A percentile compares a stretch with the other conserved stretches of the same genome.
These are phyloP conservation scores for Exephanes ischioxanthus DNA, from an alignment of 2,888 invertebrate genomes.

Conservation along the genomic window DNA sequence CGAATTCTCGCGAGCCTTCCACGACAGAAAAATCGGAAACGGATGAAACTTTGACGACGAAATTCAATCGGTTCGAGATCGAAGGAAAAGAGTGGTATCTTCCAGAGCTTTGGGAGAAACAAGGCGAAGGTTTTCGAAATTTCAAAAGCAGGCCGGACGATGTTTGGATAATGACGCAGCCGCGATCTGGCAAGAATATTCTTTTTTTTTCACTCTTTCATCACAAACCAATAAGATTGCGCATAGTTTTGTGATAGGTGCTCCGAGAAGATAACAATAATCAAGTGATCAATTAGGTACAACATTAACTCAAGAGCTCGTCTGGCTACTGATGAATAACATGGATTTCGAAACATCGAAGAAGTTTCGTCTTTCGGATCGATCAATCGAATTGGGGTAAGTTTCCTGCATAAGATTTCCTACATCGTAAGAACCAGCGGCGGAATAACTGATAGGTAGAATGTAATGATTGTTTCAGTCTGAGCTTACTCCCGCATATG, in stretches of 20 bases:
- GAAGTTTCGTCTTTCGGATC: constrained; percentile 70
- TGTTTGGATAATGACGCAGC: constrained; percentile 90
- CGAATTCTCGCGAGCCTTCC: not conserved
- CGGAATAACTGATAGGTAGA: not conserved
- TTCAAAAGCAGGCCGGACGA: constrained; percentile 89
- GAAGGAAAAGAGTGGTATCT: constrained; percentile 90
- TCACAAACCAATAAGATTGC: constrained; percentile 2
- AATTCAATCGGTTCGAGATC: constrained; percentile 82
- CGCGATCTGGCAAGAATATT: constrained; percentile 86
- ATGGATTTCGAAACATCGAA: constrained; percentile 89
- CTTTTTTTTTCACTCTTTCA: not conserved
- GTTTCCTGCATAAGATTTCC: not conserved
- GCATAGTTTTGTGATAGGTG: not conserved
- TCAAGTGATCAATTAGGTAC: constrained; percentile 85
- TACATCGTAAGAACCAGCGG: not conserved
- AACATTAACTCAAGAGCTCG: constrained; percentile 90
- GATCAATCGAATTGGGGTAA: constrained; percentile 43
- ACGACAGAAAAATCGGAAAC: not conserved
- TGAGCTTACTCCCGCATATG: constrained; percentile 34
- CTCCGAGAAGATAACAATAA: not conserved
- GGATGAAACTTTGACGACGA: rapidly evolving
- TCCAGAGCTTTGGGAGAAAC: constrained; percentile 88
- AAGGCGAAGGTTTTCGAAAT: constrained; percentile 88
- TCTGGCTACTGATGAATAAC: constrained; percentile 91
- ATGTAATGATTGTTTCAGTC: constrained; percentile 16